Evolutionary conservation across 2,888 invertebrate genomes (phyloP).

Genomic region (Napeogenes inachia): DNA sequence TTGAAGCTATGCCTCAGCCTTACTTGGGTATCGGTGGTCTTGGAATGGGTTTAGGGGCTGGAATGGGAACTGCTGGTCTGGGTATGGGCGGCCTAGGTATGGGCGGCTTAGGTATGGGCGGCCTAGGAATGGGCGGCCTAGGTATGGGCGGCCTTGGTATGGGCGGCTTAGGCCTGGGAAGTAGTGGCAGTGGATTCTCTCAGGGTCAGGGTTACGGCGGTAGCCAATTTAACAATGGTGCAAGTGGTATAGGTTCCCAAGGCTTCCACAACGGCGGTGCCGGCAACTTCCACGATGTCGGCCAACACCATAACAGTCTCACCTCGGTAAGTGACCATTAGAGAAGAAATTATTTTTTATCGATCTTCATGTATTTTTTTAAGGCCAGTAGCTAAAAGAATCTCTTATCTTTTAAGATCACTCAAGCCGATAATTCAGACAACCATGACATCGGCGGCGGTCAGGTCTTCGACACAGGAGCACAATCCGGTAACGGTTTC

Average conservation of each 20-base stretch:
- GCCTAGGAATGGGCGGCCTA: conserved; percentile 3
- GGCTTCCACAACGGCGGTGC: conserved; percentile 22
- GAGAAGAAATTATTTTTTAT: background rate
- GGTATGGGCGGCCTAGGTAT: conserved; percentile 7
- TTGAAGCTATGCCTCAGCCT: conserved; percentile 18
- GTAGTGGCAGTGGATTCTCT: conserved; percentile 11
- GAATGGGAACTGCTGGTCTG: background rate
- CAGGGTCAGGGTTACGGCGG: conserved; percentile 20
- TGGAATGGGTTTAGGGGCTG: background rate
- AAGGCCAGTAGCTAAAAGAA: background rate
- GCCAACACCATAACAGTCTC: conserved; percentile 27
- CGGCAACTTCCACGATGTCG: conserved; percentile 25
- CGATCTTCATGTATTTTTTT: background rate
- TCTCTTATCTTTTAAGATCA: conserved; percentile 9
- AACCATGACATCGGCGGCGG: conserved; percentile 13
- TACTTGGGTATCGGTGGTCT: conserved; percentile 5
- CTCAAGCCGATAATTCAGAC: conserved; percentile 14
- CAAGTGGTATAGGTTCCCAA: conserved; percentile 23
- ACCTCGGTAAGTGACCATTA: conserved; percentile 28
- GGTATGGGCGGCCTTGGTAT: conserved; percentile 13
- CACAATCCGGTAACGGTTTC: conserved; percentile 2
- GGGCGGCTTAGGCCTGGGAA: background rate
- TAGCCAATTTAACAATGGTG: conserved; percentile 19
- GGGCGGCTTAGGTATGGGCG: conserved; percentile 1
- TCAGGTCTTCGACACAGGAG: conserved; percentile 6